These are phyloP conservation scores for Myotis brandtii DNA, from an alignment of 2,113 vertebrate genomes.

Conservation along the genomic window DNA sequence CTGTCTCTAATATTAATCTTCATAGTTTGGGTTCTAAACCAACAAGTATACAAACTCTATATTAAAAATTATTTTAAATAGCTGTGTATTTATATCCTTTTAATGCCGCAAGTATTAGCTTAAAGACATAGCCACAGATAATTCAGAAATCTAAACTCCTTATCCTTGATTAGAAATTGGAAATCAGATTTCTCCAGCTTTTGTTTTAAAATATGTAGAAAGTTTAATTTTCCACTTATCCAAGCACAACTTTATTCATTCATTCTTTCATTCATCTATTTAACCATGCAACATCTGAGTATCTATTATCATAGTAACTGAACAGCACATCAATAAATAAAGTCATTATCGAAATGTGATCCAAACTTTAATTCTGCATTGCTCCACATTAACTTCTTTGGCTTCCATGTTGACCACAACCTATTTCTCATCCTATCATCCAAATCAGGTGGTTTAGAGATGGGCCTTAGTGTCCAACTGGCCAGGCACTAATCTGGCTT, in stretches of 20 bases:
- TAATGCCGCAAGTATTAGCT: conserved; percentile 46
- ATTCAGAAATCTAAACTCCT: conserved; percentile 20
- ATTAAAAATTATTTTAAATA: conserved; percentile 48
- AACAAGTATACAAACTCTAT: conserved; percentile 27
- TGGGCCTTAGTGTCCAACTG: conserved; percentile 45
- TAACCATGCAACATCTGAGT: neutral
- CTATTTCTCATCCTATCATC: conserved; percentile 14
- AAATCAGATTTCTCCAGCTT: conserved; percentile 45
- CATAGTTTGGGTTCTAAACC: conserved; percentile 8
- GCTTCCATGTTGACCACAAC: neutral
- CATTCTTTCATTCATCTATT: neutral
- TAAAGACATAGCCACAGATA: conserved; percentile 27
- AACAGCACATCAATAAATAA: neutral
- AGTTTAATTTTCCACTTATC: conserved; percentile 11
- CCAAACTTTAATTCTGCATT: conserved; percentile 34
- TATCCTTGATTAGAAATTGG: neutral
- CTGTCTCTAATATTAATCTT: conserved; percentile 24
- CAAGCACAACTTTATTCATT: conserved; percentile 43
- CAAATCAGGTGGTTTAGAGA: conserved; percentile 47
- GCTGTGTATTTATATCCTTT: conserved; percentile 68
- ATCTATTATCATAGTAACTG: neutral
- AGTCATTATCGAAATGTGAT: neutral
- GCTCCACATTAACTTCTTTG: neutral
- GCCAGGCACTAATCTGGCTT: conserved; percentile 33
- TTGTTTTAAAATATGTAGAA: conserved; percentile 39